These are phyloP conservation scores for Penaeus chinensis DNA, from an alignment of 1,140 invertebrate genomes.

Conservation along the genomic window DNA sequence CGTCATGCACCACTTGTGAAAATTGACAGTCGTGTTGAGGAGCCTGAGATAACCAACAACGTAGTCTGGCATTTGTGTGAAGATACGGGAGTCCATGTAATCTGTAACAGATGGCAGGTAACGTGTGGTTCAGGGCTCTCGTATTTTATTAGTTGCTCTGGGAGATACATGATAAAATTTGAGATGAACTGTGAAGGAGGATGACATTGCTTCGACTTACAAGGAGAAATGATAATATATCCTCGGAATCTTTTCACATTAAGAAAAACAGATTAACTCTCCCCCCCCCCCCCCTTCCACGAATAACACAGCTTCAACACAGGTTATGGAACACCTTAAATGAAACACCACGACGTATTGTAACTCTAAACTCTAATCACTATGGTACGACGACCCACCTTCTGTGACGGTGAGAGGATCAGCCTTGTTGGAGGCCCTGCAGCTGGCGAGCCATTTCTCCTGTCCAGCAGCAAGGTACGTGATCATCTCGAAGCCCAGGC, in stretches of 20 bases:
- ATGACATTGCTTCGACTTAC: too few relatives aligned
- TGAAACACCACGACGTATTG: too few relatives aligned
- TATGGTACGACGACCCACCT: not conserved
- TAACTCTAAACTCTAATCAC: not conserved
- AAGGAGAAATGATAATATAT: too few relatives aligned
- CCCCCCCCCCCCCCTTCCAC: too few relatives aligned
- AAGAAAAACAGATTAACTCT: too few relatives aligned
- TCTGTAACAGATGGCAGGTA: constrained; percentile 1
- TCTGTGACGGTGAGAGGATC: constrained; percentile 66
- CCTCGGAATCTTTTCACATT: too few relatives aligned
- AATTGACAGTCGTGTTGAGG: constrained; percentile 80
- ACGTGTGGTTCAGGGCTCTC: not conserved
- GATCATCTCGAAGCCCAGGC: constrained; percentile 87
- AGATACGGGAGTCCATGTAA: constrained; percentile 26
- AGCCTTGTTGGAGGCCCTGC: constrained; percentile 73
- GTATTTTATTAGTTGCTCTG: too few relatives aligned
- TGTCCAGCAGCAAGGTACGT: constrained; percentile 76
- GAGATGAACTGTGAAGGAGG: not conserved
- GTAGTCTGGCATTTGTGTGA: constrained; percentile 26
- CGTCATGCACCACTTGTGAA: constrained; percentile 81
- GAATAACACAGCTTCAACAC: too few relatives aligned
- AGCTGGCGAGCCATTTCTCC: constrained; percentile 72
- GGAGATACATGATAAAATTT: too few relatives aligned
- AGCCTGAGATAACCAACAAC: not conserved
- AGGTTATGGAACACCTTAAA: too few relatives aligned